Base-by-base conservation (phyloP, 2,797 vertebrate genomes). In the Rhinichthys osculus region DNA sequence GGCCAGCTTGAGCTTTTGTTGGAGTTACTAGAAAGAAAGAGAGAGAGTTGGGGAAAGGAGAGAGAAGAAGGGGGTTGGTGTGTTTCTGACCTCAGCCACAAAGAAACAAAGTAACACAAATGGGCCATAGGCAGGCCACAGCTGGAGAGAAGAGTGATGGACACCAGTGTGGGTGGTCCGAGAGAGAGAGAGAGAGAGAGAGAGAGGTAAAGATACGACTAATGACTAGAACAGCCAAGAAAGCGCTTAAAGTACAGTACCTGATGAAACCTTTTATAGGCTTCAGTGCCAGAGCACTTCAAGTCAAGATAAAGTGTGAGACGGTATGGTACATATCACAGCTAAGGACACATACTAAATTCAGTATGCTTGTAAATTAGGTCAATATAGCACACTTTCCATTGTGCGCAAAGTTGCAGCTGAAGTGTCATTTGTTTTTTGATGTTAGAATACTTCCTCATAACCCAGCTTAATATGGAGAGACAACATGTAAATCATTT, bases 81-180 rank as follows among this genome's bases (percentile, higher is more conserved):
- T 72, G 87, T 91, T 90, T 90, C 84, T 92, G 91, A 88, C 92
- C 92, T 91, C 91, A 92, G 91, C 93, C 92, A 92, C 86, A 91
- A 87, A 88, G 94, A 95, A 94, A 95, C 94, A 96, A 96, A 95
- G 95, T 96, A 95, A 93, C 93, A 94, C 94, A 95, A 95, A 95
- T 90, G 93, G 92, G 87, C 92, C 93, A 92, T 92, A 92, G 94
- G 93, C 94, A 92, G 92, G 90, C 93, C 95, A 95, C 95, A 95
- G 95, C 95, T 96, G 95, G 94, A 94, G 93, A 91, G 84, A 89
- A 92, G 89, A 90, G 91, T 88, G 91, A 90, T 50, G 35, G 86
- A 87, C 72, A 87, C 82, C 88, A 87, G 67, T 81, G 83, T 89
- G 90, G 90, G 90, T 90, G 90, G 90, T 89, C 90, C 0, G 3